Evolutionary conservation across 2,113 vertebrate genomes (phyloP).

Genomic region (Prunella fulvescens): DNA sequence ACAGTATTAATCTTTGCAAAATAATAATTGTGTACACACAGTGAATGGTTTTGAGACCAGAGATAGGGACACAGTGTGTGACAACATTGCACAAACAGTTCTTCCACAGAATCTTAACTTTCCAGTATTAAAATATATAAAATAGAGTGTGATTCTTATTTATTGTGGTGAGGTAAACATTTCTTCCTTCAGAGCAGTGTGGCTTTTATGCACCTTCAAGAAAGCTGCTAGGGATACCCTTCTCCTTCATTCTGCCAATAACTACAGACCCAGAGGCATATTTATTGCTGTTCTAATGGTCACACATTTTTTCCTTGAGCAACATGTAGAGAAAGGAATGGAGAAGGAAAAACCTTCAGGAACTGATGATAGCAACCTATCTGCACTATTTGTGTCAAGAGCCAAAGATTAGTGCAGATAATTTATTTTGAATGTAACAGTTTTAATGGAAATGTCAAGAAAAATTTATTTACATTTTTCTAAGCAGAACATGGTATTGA

Average conservation of each 20-base stretch:
- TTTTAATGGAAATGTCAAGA: slow-evolving; percentile 32
- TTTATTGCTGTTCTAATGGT: neutral
- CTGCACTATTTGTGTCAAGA: neutral
- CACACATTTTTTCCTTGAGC: neutral
- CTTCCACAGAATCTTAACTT: neutral
- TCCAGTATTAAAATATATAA: slow-evolving; percentile 30
- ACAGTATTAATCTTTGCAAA: neutral
- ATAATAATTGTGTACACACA: neutral
- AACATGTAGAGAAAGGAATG: neutral
- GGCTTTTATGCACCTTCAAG: neutral
- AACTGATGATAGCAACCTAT: neutral
- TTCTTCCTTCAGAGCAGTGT: neutral
- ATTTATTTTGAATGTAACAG: slow-evolving; percentile 2
- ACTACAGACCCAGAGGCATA: neutral
- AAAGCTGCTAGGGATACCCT: neutral
- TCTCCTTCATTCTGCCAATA: neutral
- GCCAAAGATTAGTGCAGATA: neutral
- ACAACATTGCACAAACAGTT: neutral
- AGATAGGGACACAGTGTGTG: neutral
- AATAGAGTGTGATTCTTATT: neutral
- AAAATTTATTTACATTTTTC: slow-evolving; percentile 29
- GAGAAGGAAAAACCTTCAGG: neutral
- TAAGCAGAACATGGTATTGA: neutral
- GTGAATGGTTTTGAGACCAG: neutral
- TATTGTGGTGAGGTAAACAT: slow-evolving; percentile 26